phyloP scores from a whole-genome alignment of 1,140 invertebrate species.

The Pseudomyrmex cubaensis region DNA sequence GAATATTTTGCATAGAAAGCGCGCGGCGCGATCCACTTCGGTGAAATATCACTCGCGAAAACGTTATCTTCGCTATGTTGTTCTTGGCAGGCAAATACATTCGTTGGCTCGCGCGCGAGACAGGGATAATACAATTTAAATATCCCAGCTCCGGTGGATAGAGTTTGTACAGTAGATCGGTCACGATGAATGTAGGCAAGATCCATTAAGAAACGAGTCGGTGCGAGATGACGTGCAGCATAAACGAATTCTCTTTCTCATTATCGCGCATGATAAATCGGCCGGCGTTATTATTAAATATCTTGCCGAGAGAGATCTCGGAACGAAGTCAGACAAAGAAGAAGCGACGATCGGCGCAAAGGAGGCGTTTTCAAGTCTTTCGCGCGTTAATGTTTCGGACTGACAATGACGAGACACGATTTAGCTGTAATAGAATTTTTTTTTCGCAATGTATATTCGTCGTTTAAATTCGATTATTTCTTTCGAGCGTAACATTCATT shows the following conservation, averaged over 20 bases:
- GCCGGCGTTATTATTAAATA: conserved; percentile 63
- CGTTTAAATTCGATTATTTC: too few species aligned
- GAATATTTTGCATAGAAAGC: conserved; percentile 5
- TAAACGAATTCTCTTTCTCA: conserved; percentile 62
- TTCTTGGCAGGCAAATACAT: too few species aligned
- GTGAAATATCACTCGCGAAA: conserved; percentile 25
- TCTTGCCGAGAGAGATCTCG: conserved; percentile 36
- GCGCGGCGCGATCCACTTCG: neutral
- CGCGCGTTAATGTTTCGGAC: conserved; percentile 18
- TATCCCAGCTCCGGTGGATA: conserved; percentile 56
- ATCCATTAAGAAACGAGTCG: conserved; percentile 61
- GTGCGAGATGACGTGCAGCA: conserved; percentile 54
- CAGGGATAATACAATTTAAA: conserved; percentile 28
- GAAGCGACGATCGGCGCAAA: neutral
- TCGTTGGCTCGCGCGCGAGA: neutral
- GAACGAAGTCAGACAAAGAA: conserved; percentile 1
- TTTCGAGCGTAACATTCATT: too few species aligned
- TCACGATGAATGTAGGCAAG: conserved; percentile 48
- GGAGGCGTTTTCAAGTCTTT: conserved; percentile 3
- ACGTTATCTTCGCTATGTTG: neutral
- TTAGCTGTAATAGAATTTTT: too few species aligned
- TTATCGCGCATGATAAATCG: conserved; percentile 68
- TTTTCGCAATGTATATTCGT: too few species aligned
- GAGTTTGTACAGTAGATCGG: conserved; percentile 47
- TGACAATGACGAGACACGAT: neutral